A percentile compares a stretch with the other conserved stretches of the same genome.
Conservation (phyloP, 2,113 vertebrate species). For the Rostratula benghalensis region DNA sequence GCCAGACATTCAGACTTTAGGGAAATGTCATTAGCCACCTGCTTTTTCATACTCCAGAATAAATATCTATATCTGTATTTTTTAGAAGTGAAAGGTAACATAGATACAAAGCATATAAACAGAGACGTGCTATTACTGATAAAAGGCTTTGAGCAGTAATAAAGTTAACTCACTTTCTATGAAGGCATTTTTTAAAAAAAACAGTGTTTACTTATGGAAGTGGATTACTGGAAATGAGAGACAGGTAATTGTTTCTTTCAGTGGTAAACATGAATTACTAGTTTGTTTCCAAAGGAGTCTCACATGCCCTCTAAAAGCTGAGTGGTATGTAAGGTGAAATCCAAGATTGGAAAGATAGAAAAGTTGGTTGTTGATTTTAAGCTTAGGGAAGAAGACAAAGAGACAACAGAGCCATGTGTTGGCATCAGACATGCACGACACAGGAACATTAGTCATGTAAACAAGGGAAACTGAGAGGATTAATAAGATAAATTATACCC, state of each 20-base stretch:
- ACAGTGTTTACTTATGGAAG: constrained; percentile 22
- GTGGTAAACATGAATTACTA: constrained; percentile 61
- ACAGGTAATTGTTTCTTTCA: constrained; percentile 62
- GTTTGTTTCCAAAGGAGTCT: constrained; percentile 70
- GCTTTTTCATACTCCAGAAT: not conserved
- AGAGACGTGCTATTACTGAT: not conserved
- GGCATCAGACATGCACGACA: constrained; percentile 35
- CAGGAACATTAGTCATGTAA: constrained; percentile 64
- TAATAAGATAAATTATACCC: constrained; percentile 63
- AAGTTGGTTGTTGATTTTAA: constrained; percentile 65
- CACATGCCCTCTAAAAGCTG: constrained; percentile 25
- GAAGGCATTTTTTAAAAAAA: not conserved
- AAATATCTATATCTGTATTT: not conserved
- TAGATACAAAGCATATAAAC: not conserved
- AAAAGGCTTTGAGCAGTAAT: not conserved
- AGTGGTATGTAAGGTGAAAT: constrained; percentile 50
- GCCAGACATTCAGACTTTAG: not conserved
- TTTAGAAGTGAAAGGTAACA: not conserved
- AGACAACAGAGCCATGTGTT: constrained; percentile 44
- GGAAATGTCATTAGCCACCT: not conserved
- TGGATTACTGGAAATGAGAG: constrained; percentile 32
- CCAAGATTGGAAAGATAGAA: constrained; percentile 54
- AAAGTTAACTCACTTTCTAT: not conserved
- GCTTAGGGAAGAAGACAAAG: constrained; percentile 46
- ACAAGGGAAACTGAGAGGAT: constrained; percentile 63